phyloP scores from a whole-genome alignment of 2,113 vertebrate genomes.

The Bos javanicus region DNA sequence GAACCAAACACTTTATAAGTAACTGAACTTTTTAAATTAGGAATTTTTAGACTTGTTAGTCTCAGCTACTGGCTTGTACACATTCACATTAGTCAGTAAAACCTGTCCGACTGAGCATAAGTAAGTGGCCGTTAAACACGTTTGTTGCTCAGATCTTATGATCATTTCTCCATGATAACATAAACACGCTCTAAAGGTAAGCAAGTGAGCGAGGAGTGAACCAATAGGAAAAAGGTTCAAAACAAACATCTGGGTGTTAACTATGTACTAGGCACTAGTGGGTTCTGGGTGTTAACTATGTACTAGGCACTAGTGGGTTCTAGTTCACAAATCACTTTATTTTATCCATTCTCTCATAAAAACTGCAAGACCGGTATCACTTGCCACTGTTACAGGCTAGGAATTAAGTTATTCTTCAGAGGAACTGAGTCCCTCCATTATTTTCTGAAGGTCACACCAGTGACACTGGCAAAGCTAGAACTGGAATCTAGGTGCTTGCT shows the following conservation, averaged over 20 bases:
- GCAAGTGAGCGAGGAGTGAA: background rate
- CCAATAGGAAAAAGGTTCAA: background rate
- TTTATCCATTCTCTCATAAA: background rate
- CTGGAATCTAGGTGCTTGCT: background rate
- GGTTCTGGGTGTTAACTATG: background rate
- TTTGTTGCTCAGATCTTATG: background rate
- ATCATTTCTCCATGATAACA: background rate
- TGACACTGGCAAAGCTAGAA: background rate
- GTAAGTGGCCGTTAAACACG: background rate
- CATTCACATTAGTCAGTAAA: background rate
- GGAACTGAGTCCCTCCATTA: background rate
- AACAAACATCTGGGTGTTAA: background rate
- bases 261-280: background rate
- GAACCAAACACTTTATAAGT: constrained; percentile 30
- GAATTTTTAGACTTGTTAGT: constrained; percentile 2
- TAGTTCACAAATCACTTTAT: background rate
- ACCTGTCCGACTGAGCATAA: background rate
- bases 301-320: background rate
- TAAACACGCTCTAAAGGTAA: background rate
- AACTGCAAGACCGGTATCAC: background rate
- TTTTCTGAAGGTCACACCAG: background rate
- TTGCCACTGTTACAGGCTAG: background rate
- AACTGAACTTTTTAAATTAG: constrained; percentile 13
- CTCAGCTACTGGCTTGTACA: background rate
- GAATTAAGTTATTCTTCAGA: background rate